Evolutionary conservation across 2,113 vertebrate genomes (phyloP).

Genomic region (Salvelinus namaycush): DNA sequence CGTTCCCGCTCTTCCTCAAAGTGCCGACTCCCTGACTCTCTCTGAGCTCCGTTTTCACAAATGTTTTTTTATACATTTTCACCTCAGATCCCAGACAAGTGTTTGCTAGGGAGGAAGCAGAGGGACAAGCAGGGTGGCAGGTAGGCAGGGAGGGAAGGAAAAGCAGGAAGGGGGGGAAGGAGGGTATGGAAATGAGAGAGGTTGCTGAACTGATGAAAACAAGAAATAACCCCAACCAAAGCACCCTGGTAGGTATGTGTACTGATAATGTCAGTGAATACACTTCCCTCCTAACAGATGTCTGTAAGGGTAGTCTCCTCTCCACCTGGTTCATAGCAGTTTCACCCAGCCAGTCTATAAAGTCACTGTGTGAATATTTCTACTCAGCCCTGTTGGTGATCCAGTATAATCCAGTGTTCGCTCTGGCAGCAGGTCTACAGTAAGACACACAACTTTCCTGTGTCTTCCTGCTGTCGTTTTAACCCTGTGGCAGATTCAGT

Average conservation of each 20-base stretch:
- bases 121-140: too few species aligned
- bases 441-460: constrained; percentile 1
- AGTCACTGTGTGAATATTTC: too few species aligned
- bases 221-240: background rate
- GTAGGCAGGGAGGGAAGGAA: too few species aligned
- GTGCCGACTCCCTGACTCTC: constrained; percentile 31
- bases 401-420: background rate
- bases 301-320: too few species aligned
- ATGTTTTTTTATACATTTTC: constrained; percentile 51
- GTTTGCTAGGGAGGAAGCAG: background rate
- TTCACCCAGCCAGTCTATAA: too few species aligned
- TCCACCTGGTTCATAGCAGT: background rate
- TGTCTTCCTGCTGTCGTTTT: constrained; percentile 23
- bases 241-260: background rate
- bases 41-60: constrained; percentile 42
- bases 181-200: constrained; percentile 7
- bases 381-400: too few species aligned
- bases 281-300: constrained; percentile 1
- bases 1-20: constrained; percentile 46
- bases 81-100: constrained; percentile 15
- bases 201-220: background rate
- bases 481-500: constrained; percentile 27
- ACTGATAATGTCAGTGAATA: constrained; percentile 13
- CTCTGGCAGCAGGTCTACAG: background rate
- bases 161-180: background rate